These are phyloP conservation scores for Nymphalis polychloros DNA, from an alignment of 2,888 invertebrate species.

Conservation along the genomic window DNA sequence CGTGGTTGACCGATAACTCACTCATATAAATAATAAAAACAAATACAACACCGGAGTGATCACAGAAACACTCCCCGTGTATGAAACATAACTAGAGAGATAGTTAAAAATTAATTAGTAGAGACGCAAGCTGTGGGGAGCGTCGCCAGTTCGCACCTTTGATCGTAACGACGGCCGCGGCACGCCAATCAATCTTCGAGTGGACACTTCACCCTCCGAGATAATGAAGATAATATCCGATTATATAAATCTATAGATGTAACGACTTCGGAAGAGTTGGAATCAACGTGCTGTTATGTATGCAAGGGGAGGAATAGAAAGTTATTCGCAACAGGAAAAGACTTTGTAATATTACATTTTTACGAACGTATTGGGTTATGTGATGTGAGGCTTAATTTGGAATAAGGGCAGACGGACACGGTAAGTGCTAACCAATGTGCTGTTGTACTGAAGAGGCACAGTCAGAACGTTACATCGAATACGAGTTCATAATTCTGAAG, in stretches of 20 bases:
- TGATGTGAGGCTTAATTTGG: no score
- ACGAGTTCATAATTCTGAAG: no score
- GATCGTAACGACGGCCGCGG: slow-evolving; percentile 25
- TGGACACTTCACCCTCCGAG: neutral
- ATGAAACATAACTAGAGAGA: neutral
- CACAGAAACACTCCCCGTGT: neutral
- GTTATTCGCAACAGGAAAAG: no score
- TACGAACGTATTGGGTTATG: no score
- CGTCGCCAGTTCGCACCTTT: slow-evolving; percentile 12
- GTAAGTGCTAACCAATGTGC: no score
- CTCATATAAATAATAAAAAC: neutral
- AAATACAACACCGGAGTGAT: neutral
- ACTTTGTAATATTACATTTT: no score
- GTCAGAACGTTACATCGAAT: no score
- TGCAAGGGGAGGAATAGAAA: no score
- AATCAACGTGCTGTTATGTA: neutral
- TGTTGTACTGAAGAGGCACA: no score
- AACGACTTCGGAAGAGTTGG: neutral
- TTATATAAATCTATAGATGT: slow-evolving; percentile 3
- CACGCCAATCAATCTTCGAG: slow-evolving; percentile 21
- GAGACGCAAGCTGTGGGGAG: neutral
- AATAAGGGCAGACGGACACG: no score
- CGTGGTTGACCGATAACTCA: no score
- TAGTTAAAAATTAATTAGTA: slow-evolving; percentile 15
- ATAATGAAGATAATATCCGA: slow-evolving; percentile 5